A percentile compares a stretch with the other conserved stretches of the same genome.
phyloP scores from a whole-genome alignment of 2,113 vertebrate genomes.

The Muntiacus muntjak region DNA sequence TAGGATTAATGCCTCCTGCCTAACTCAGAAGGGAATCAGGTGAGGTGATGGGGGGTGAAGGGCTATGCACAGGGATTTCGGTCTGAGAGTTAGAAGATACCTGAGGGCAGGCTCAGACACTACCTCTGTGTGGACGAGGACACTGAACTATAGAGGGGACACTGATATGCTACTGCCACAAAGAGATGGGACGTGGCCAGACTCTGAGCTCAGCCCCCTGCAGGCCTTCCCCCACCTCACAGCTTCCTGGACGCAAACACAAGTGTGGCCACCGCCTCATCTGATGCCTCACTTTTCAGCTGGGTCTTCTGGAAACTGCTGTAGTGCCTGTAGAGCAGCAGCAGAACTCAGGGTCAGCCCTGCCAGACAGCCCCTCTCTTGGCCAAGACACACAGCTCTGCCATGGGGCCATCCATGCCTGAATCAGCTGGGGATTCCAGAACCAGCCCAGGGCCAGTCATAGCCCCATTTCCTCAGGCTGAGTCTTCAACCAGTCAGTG shows the following conservation, averaged over 20 bases:
- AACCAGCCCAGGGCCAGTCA: background rate
- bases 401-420: background rate
- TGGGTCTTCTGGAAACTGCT: background rate
- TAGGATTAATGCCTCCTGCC: background rate
- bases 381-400: background rate
- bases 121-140: background rate
- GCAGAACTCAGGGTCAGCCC: background rate
- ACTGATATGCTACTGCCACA: background rate
- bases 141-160: background rate
- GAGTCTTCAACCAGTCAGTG: too few species aligned
- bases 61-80: background rate
- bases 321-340: too few species aligned
- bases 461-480: background rate
- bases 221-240: background rate
- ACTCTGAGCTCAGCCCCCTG: background rate
- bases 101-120: background rate
- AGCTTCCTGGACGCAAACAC: background rate
- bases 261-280: background rate
- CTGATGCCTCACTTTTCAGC: background rate
- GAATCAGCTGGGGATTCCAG: background rate
- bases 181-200: background rate
- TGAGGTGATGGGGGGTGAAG: background rate
- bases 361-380: background rate
- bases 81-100: background rate
- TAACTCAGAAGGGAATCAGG: background rate